Evolutionary conservation across 1,140 invertebrate genomes (phyloP).

Genomic region (Venturia canescens): DNA sequence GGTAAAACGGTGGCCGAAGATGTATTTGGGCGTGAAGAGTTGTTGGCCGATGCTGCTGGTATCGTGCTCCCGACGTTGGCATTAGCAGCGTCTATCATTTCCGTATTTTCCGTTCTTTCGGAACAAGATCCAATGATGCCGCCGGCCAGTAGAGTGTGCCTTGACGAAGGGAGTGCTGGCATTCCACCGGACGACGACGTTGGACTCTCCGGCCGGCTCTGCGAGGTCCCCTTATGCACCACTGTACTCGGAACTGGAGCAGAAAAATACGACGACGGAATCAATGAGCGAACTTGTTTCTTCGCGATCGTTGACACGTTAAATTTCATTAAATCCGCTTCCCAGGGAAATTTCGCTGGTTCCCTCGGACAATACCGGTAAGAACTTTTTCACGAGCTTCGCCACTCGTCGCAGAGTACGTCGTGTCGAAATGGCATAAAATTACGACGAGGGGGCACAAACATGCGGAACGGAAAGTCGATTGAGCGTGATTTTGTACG

Average conservation of each 20-base stretch:
- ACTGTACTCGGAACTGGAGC: conserved; percentile 75
- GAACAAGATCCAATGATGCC: conserved; percentile 62
- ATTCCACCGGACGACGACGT: conserved; percentile 71
- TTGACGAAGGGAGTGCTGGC: conserved; percentile 72
- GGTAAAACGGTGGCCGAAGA: conserved; percentile 49
- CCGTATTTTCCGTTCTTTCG: conserved; percentile 63
- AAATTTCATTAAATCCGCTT: neutral
- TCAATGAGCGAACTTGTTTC: conserved; percentile 23
- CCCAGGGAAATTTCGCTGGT: neutral
- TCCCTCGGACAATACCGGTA: no score
- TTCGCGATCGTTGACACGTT: neutral
- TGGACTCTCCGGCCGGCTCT: conserved; percentile 71
- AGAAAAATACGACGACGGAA: conserved; percentile 42
- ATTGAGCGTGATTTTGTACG: neutral
- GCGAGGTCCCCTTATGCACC: conserved; percentile 73
- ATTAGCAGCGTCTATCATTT: conserved; percentile 73
- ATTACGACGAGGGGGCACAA: neutral
- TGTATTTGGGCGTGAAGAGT: conserved; percentile 55
- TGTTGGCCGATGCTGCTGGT: conserved; percentile 55
- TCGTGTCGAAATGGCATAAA: neutral
- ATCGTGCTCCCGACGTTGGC: conserved; percentile 55
- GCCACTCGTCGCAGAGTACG: neutral
- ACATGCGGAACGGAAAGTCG: neutral
- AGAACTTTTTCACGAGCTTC: neutral
- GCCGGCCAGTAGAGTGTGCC: conserved; percentile 68